Conservation (phyloP, 1,140 invertebrate species). For the Pseudomyrmex pallidus region DNA sequence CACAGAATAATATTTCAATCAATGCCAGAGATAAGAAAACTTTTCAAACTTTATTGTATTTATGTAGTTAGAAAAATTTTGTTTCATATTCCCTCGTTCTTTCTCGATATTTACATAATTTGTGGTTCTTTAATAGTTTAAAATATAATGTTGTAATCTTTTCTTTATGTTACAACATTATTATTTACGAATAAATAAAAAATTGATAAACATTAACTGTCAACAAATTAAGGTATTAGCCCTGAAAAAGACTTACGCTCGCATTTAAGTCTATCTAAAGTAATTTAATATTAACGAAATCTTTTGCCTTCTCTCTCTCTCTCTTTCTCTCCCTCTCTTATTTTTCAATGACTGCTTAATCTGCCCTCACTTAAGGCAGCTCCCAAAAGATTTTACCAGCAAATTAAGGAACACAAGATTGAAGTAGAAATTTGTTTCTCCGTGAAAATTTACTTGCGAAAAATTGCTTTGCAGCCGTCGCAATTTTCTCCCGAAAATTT, state of each 20-base stretch:
- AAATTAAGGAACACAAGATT: constrained; percentile 23
- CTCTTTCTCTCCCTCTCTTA: background rate
- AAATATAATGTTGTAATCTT: constrained; percentile 10
- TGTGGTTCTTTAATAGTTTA: background rate
- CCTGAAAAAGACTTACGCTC: background rate
- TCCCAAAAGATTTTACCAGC: background rate
- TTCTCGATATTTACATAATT: background rate
- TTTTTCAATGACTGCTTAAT: background rate
- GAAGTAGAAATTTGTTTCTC: background rate
- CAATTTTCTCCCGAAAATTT: background rate
- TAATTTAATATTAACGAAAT: constrained; percentile 66
- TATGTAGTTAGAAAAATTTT: no score
- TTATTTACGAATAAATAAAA: constrained; percentile 18
- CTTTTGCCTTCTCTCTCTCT: no score
- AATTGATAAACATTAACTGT: constrained; percentile 22
- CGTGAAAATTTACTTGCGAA: background rate
- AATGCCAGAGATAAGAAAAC: no score
- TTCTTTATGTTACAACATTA: no score
- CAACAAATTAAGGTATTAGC: constrained; percentile 52
- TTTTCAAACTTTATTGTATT: no score
- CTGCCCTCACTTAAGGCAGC: background rate
- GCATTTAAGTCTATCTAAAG: background rate
- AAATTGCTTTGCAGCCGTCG: background rate
- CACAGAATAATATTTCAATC: background rate
- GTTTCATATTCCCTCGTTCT: no score